Conservation (phyloP, 2,888 invertebrate genomes). For the Parnassius apollo region DNA sequence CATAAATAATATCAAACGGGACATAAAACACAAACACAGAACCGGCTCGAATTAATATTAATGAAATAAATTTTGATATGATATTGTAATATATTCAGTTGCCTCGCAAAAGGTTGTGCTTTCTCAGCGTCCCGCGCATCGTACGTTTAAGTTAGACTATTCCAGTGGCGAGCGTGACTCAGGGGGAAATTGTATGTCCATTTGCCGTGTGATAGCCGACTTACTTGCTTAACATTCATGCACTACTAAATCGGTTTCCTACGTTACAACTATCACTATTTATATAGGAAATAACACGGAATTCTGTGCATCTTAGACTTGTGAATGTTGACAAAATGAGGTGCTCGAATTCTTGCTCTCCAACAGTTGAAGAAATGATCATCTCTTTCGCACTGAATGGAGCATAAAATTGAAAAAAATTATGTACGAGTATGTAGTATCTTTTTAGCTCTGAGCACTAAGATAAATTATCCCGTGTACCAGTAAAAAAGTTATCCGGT, state of each 20-base stretch:
- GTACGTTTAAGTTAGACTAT: slow-evolving; percentile 36
- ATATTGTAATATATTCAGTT: slow-evolving; percentile 41
- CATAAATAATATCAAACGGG: slow-evolving; percentile 1
- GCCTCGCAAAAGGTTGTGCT: slow-evolving; percentile 25
- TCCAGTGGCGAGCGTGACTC: slow-evolving; percentile 42
- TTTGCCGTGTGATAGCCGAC: slow-evolving; percentile 37
- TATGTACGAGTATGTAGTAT: no score
- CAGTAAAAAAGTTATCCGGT: no score
- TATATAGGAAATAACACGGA: slow-evolving; percentile 13
- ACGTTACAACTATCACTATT: slow-evolving; percentile 16
- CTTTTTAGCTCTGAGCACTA: no score
- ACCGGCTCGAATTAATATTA: slow-evolving; percentile 34
- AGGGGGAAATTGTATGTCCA: slow-evolving; percentile 37
- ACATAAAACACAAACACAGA: slow-evolving; percentile 7
- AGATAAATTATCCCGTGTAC: no score
- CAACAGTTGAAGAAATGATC: no score
- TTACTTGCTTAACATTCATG: slow-evolving; percentile 27
- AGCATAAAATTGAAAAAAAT: no score
- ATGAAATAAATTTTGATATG: slow-evolving; percentile 34
- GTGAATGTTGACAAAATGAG: no score
- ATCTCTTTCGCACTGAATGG: no score
- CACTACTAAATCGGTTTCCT: slow-evolving; percentile 21
- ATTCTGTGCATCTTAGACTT: neutral
- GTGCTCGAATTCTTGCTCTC: no score
- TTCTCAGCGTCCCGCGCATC: slow-evolving; percentile 35